Evolutionary conservation across 2,888 invertebrate genomes (phyloP), one percentile per base, ranked within the genome.

Genomic region (Lordiphosa andalusiaca): DNA sequence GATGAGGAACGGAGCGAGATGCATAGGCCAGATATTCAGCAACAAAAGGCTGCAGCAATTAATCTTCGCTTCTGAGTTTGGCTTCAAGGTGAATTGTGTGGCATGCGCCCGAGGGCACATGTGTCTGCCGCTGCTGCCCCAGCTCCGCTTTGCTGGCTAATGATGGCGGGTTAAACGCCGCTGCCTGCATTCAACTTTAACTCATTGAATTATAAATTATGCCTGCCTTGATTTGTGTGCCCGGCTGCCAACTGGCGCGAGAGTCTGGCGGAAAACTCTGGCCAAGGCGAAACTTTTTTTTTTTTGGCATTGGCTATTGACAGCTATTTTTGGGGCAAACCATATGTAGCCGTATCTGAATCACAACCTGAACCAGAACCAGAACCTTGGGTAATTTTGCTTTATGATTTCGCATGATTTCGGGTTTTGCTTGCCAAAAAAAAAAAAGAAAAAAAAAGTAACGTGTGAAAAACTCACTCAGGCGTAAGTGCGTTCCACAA

Each of bases 121-220:
- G n/a, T 64, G 60, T 38, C 49, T 58, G n/a, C 50, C 2, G n/a
- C 50, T 60, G 16, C 13, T 21, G 39, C 37, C 13, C 48, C 38
- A 36, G 21, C 16, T 42, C 36, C 12, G 21, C 46, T 44, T 40
- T 55, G 7, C 19, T 39, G 33, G 36, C 57, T 56, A 57, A 53
- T 51, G 66, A 58, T 59, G 66, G 74, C 66, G 65, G 44, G 56
- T 69, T 69, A 69, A 69, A 69, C 52, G 67, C 60, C 46, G 19
- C 19, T 19, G 19, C 55, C 55, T 77, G 80, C 85, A 84, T 78
- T 82, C 85, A 84, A 78, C 83, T 78, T 82, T 64, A 80, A 80
- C 84, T 85, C 85, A 85, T 78, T 78, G 83, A 78, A 78, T 78
- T 78, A 78, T 78, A 80, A 78, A 78, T 78, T 78, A 78, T 70